Evolutionary conservation across 2,113 vertebrate species (phyloP).

Genomic region (Gnathonemus longibarbis): DNA sequence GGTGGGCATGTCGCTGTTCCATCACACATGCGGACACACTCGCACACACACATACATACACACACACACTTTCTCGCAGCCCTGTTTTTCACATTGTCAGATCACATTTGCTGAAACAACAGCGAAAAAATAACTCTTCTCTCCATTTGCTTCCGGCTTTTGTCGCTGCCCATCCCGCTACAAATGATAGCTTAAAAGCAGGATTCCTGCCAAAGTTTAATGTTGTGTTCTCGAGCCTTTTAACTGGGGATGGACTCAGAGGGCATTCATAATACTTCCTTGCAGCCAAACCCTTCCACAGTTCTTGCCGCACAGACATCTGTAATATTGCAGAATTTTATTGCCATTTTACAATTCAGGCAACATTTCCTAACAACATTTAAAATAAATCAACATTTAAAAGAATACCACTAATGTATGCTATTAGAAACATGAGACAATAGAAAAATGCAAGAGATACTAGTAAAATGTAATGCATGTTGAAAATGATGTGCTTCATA

Average conservation of each 20-base stretch:
- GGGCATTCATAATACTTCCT: background rate
- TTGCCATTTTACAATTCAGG: background rate
- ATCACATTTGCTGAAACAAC: slow-evolving; percentile 81
- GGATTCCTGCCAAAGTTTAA: slow-evolving; percentile 43
- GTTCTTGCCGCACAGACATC: background rate
- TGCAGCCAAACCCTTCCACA: background rate
- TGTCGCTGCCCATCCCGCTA: slow-evolving; percentile 47
- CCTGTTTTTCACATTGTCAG: slow-evolving; percentile 73
- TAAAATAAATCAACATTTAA: background rate
- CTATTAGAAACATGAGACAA: background rate
- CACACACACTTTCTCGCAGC: slow-evolving; percentile 45
- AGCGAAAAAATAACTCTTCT: slow-evolving; percentile 73
- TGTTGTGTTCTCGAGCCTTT: slow-evolving; percentile 69
- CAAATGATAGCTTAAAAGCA: slow-evolving; percentile 65
- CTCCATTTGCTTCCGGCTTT: slow-evolving; percentile 46
- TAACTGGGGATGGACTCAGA: slow-evolving; percentile 65
- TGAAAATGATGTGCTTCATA: background rate
- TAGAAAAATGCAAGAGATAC: background rate
- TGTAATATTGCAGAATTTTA: background rate
- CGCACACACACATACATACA: background rate
- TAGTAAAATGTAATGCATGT: background rate
- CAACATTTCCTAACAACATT: background rate
- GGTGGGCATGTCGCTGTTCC: slow-evolving; percentile 57
- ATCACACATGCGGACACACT: slow-evolving; percentile 16
- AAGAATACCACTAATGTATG: background rate